These are phyloP conservation scores for Nematostella vectensis DNA, from an alignment of 92 coral and sea anemone species.

Conservation along the genomic window DNA sequence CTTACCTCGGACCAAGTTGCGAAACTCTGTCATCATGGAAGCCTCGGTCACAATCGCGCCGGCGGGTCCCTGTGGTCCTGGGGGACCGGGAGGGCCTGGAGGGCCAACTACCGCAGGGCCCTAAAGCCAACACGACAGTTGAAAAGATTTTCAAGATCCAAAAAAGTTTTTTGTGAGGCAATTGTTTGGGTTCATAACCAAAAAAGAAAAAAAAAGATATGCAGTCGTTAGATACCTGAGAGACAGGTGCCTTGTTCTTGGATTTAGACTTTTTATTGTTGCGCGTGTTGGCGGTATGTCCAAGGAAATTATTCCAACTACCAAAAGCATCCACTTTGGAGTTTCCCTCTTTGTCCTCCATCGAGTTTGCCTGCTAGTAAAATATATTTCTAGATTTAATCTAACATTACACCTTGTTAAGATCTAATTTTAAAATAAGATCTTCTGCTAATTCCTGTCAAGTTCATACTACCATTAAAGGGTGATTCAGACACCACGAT, in stretches of 20 bases:
- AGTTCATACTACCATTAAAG: too few relatives aligned
- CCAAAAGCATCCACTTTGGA: slow-evolving; percentile 33
- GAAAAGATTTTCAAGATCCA: not conserved
- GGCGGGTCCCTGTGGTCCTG: slow-evolving; percentile 94
- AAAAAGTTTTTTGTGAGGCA: too few relatives aligned
- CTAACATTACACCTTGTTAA: too few relatives aligned
- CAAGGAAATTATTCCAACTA: slow-evolving; percentile 51
- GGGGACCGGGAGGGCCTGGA: slow-evolving; percentile 97
- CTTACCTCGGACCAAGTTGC: slow-evolving; percentile 82
- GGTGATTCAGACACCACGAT: too few relatives aligned
- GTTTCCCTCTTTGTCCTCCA: slow-evolving; percentile 3
- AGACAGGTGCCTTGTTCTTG: not conserved
- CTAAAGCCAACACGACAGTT: slow-evolving; percentile 1
- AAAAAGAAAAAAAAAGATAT: not conserved
- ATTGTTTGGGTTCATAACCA: not conserved
- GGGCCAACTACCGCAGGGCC: slow-evolving; percentile 33
- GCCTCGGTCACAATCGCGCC: slow-evolving; percentile 98
- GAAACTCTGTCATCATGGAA: slow-evolving; percentile 85
- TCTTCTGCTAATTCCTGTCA: not conserved
- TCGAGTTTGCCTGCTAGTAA: slow-evolving; percentile 10
- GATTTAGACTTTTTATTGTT: slow-evolving; percentile 12
- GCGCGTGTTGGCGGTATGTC: slow-evolving; percentile 26
- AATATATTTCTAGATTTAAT: too few relatives aligned
- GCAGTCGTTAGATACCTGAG: not conserved
- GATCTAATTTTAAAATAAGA: too few relatives aligned